phyloP scores from a whole-genome alignment of 2,888 invertebrate species.

The Acanthococcus lagerstroemiae region DNA sequence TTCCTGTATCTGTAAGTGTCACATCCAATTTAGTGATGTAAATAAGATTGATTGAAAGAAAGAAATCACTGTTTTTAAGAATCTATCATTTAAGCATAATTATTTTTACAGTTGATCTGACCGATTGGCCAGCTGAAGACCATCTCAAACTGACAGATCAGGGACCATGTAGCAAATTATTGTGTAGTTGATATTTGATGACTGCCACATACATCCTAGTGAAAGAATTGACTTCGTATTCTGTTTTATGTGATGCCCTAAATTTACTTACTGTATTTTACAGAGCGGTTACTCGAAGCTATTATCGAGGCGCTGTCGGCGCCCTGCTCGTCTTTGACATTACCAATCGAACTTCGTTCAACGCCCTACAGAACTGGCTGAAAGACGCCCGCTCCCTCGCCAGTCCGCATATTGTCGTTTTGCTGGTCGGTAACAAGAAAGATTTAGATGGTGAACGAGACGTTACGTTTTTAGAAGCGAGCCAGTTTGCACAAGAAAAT shows the following conservation, averaged over 20 bases:
- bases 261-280: slow-evolving; percentile 37
- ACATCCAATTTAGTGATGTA: too few relatives aligned
- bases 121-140: too few relatives aligned
- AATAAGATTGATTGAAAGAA: too few relatives aligned
- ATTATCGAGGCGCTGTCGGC: slow-evolving; percentile 83
- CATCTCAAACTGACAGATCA: neutral
- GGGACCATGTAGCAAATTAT: too few relatives aligned
- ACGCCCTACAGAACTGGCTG: slow-evolving; percentile 78
- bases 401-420: slow-evolving; percentile 68
- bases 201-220: too few relatives aligned
- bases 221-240: too few relatives aligned
- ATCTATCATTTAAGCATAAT: too few relatives aligned
- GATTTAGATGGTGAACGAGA: slow-evolving; percentile 70
- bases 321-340: slow-evolving; percentile 83
- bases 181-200: too few relatives aligned
- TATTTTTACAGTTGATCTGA: too few relatives aligned
- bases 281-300: slow-evolving; percentile 61
- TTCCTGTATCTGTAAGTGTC: too few relatives aligned
- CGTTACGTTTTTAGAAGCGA: slow-evolving; percentile 72
- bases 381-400: slow-evolving; percentile 69
- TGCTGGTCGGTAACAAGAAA: slow-evolving; percentile 72
- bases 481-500: slow-evolving; percentile 75
- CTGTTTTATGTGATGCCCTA: too few relatives aligned
- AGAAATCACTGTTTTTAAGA: too few relatives aligned
- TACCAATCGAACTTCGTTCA: slow-evolving; percentile 84